Percentiles rank a stretch among this genome's conserved stretches.
These are phyloP conservation scores for Tachysurus vachellii DNA, from an alignment of 2,113 vertebrate genomes.

Conservation along the genomic window DNA sequence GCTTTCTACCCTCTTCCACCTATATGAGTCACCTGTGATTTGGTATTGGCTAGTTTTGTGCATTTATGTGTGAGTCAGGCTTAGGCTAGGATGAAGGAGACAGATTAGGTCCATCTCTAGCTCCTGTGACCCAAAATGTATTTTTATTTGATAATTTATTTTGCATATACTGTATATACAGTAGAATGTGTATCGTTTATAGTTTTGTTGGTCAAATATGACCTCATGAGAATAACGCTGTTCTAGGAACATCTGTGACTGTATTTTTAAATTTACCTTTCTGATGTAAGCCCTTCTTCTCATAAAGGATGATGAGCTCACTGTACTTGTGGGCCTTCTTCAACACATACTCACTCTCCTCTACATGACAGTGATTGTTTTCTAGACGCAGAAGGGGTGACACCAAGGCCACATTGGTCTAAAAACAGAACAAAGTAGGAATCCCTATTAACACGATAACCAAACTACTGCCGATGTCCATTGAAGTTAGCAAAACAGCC, in stretches of 20 bases:
- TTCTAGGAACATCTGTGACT: background rate
- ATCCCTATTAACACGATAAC: background rate
- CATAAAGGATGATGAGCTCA: slow-evolving; percentile 97
- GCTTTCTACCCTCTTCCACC: background rate
- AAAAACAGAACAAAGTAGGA: slow-evolving; percentile 11
- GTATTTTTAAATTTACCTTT: slow-evolving; percentile 77
- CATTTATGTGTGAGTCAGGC: background rate
- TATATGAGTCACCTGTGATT: background rate
- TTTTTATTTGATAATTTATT: background rate
- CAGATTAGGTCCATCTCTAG: background rate
- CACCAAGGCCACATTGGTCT: slow-evolving; percentile 96
- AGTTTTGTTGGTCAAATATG: background rate
- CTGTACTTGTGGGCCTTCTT: slow-evolving; percentile 99
- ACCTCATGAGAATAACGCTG: too few relatives aligned
- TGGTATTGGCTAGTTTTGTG: background rate
- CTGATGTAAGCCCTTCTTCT: slow-evolving; percentile 96
- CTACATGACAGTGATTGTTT: slow-evolving; percentile 98
- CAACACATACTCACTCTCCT: slow-evolving; percentile 95
- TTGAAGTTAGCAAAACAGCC: background rate
- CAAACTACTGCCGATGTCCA: background rate
- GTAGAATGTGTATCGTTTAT: background rate
- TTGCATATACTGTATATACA: background rate
- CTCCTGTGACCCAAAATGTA: background rate
- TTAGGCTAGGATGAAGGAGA: background rate
- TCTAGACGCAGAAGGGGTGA: slow-evolving; percentile 92